Evolutionary conservation across 2,888 invertebrate species (phyloP), one percentile per base, ranked within the genome.

Genomic region (Lasioglossum vierecki): DNA sequence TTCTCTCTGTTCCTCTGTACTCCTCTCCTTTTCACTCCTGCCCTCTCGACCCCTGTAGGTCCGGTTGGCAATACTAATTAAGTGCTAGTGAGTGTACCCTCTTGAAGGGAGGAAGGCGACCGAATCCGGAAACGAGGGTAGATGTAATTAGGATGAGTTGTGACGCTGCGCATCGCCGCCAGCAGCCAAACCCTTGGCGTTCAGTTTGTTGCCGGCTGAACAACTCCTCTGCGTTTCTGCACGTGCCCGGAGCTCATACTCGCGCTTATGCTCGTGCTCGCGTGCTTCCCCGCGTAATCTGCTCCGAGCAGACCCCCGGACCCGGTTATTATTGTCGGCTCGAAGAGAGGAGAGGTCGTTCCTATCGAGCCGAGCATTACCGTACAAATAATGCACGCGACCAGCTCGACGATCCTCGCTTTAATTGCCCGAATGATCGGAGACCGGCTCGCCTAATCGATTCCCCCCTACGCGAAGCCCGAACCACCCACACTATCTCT

Each of bases 101-200:
- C 89, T 91, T 88, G 88, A 91, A 91, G 92, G 89, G 92, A 89
- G 89, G 92, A 89, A 92, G 75, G 85, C 88, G 89, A 83, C 84
- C 89, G 91, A 91, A 92, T 91, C 91, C 91, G 93, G 93, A 93
- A 93, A 92, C 92, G 92, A 93, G 93, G 93, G 92, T 93, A 90
- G 92, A 93, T 93, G 93, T 93, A 93, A 93, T 93, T 93, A 93
- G 93, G 93, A 93, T 93, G 93, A 93, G 92, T 93, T 93, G 93
- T 90, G 92, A 93, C 88, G 90, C 90, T 88, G 81, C 80, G 93
- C 90, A 91, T 92, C 88, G 90, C 90, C 88, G 82, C 80, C 88
- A 88, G 90, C 88, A 78, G 82, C 88, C 78, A 82, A 84, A 88
- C 88, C 90, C 88, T 84, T 79, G 85, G 86, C n/a, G 86, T 88